A percentile compares a stretch with the other conserved stretches of the same genome.
Conservation (phyloP, 2,888 invertebrate genomes). For the Agrilus mali region DNA sequence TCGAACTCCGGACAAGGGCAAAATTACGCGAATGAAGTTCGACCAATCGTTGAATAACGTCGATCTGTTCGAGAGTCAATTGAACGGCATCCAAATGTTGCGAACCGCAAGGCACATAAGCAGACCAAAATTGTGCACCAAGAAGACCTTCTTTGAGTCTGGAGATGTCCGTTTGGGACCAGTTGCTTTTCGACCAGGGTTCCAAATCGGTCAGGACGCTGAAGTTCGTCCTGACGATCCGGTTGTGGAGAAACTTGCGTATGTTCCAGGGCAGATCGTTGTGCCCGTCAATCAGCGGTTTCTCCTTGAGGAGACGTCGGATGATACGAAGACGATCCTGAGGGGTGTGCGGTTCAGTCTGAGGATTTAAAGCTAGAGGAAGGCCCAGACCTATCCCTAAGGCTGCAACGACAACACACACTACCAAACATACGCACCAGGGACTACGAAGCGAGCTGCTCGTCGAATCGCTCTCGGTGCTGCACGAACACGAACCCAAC, state of each 20-base stretch:
- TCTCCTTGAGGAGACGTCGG: constrained; percentile 48
- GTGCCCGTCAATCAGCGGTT: constrained; percentile 67
- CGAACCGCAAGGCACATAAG: constrained; percentile 75
- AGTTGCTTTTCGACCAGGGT: constrained; percentile 75
- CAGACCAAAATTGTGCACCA: constrained; percentile 87
- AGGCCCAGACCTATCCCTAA: constrained; percentile 45
- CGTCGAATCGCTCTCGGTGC: constrained; percentile 41
- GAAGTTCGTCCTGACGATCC: constrained; percentile 54
- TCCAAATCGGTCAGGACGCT: constrained; percentile 54
- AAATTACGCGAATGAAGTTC: constrained; percentile 66
- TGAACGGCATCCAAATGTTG: constrained; percentile 72
- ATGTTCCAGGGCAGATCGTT: constrained; percentile 86
- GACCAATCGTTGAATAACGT: constrained; percentile 61
- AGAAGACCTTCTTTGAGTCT: constrained; percentile 70
- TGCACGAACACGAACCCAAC: constrained; percentile 32
- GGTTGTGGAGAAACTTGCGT: constrained; percentile 75
- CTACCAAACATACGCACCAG: constrained; percentile 43
- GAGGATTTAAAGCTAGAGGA: constrained; percentile 37
- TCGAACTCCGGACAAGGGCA: constrained; percentile 54
- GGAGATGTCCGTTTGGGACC: constrained; percentile 89
- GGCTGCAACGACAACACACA: constrained; percentile 45
- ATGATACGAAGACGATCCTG: constrained; percentile 46
- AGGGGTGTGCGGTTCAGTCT: constrained; percentile 24
- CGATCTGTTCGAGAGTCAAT: constrained; percentile 74
- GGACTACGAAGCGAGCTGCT: constrained; percentile 38